Evolutionary conservation across 2,888 invertebrate genomes (phyloP).

Genomic region (Stenodema calcarata): DNA sequence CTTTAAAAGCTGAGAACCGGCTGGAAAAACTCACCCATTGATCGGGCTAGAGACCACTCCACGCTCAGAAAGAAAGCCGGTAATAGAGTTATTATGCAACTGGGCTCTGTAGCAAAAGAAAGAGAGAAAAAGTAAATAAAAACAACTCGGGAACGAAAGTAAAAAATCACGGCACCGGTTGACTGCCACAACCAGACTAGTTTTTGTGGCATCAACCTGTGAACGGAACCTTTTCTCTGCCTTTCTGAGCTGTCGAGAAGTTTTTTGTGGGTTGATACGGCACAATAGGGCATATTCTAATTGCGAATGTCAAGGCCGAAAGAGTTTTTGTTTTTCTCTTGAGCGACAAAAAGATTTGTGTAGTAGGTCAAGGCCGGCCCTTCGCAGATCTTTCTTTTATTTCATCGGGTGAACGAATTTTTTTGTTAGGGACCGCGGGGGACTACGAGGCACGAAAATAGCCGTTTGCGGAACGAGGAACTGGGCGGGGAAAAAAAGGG

Average conservation of each 20-base stretch:
- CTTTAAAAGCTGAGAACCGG: background rate
- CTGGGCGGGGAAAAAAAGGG: background rate
- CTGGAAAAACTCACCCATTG: background rate
- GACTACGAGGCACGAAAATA: background rate
- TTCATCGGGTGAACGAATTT: background rate
- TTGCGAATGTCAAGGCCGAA: conserved; percentile 45
- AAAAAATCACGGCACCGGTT: background rate
- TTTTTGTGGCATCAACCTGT: background rate
- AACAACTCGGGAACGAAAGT: background rate
- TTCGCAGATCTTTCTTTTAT: conserved; percentile 21
- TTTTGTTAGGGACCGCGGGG: background rate
- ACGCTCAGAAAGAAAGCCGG: background rate
- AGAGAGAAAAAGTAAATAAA: conserved; percentile 3
- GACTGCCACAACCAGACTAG: conserved; percentile 21
- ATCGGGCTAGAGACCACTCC: background rate
- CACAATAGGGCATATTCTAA: conserved; percentile 42
- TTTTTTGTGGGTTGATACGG: conserved; percentile 21
- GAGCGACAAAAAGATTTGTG: conserved; percentile 1
- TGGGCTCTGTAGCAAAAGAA: conserved; percentile 8
- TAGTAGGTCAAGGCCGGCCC: conserved; percentile 23
- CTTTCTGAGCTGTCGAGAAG: background rate
- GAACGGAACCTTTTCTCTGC: conserved; percentile 33
- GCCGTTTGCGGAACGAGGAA: background rate
- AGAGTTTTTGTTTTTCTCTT: background rate
- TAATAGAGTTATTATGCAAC: conserved; percentile 42